Conservation (phyloP, 2,888 invertebrate genomes). For the Microchrysa polita region DNA sequence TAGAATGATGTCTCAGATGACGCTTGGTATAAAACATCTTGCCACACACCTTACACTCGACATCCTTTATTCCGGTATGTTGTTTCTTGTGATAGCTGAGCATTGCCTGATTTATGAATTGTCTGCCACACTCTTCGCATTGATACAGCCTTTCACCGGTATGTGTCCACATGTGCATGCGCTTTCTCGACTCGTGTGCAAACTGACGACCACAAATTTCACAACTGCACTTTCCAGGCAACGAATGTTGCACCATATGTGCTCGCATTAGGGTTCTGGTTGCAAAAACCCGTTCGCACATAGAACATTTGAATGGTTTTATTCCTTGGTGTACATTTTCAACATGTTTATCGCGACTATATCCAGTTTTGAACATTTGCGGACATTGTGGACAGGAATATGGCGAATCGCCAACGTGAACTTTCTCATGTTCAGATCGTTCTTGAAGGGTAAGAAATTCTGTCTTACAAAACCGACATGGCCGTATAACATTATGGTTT, state of each 20-base stretch:
- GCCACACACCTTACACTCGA: conserved; percentile 69
- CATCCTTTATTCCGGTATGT: conserved; percentile 71
- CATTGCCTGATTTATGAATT: conserved; percentile 71
- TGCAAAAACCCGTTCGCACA: background rate
- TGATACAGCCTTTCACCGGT: conserved; percentile 71
- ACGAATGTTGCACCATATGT: conserved; percentile 40
- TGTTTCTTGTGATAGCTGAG: conserved; percentile 72
- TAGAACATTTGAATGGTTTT: conserved; percentile 18
- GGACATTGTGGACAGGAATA: conserved; percentile 46
- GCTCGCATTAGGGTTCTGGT: background rate
- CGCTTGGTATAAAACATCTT: conserved; percentile 71
- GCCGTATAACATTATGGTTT: too few relatives aligned
- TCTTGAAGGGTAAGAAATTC: too few relatives aligned
- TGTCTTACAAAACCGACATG: too few relatives aligned
- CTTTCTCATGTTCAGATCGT: background rate
- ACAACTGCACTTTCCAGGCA: conserved; percentile 50
- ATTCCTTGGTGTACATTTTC: background rate
- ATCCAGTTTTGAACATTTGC: conserved; percentile 30
- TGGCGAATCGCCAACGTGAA: background rate
- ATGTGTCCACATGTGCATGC: conserved; percentile 69
- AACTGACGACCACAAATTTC: conserved; percentile 50
- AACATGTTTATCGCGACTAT: conserved; percentile 33
- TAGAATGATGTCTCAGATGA: conserved; percentile 70
- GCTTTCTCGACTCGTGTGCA: conserved; percentile 47
- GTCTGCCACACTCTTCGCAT: conserved; percentile 72